Evolutionary conservation across 2,888 invertebrate species (phyloP).

Genomic region (Craniophora ligustri): DNA sequence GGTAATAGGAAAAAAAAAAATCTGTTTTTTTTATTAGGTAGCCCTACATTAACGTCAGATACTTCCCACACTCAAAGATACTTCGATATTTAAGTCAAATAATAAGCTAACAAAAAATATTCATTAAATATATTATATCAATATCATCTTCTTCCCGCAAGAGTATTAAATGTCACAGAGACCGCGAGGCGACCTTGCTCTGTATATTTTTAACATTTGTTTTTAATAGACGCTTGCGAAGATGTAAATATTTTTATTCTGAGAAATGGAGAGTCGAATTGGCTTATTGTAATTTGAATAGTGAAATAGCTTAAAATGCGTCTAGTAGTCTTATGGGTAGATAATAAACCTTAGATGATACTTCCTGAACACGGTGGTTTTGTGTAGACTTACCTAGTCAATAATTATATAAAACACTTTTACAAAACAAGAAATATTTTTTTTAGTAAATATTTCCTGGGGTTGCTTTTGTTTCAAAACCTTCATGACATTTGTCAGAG

Average conservation of each 20-base stretch:
- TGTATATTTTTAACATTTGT: constrained; percentile 49
- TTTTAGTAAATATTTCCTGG: no score
- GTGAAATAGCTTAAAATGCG: not conserved
- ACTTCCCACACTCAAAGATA: not conserved
- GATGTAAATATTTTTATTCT: constrained; percentile 50
- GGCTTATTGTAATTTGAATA: not conserved
- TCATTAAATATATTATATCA: constrained; percentile 22
- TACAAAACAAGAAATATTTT: no score
- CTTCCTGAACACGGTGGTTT: no score
- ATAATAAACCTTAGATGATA: no score
- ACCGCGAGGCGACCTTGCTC: constrained; percentile 60
- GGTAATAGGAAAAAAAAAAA: no score
- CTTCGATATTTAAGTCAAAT: not conserved
- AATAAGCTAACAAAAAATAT: constrained; percentile 3
- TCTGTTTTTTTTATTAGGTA: no score
- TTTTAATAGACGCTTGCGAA: constrained; percentile 15
- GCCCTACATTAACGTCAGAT: not conserved
- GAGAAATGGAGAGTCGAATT: constrained; percentile 8
- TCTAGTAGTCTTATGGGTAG: no score
- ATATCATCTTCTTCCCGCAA: constrained; percentile 44
- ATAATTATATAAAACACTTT: no score
- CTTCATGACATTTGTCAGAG: no score
- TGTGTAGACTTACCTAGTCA: no score
- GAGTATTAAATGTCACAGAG: constrained; percentile 56
- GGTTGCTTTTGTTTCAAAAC: no score